phyloP scores from a whole-genome alignment of 2,888 invertebrate species.

The Antheraea assamensis region DNA sequence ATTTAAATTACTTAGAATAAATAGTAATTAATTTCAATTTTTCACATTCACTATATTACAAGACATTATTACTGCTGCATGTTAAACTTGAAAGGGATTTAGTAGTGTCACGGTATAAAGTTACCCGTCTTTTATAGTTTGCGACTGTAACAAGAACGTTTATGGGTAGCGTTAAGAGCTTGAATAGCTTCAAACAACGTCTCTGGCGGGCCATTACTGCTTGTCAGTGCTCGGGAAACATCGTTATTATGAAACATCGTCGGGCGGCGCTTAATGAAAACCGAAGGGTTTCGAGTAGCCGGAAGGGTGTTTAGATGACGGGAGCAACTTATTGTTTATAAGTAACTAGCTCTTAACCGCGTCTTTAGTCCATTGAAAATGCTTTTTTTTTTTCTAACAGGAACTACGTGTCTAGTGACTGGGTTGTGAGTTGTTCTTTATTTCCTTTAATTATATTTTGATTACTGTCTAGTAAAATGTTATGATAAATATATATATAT shows the following conservation, averaged over 20 bases:
- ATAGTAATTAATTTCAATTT: too few species aligned
- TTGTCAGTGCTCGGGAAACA: constrained; percentile 8
- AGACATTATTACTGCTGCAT: not conserved
- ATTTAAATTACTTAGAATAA: too few species aligned
- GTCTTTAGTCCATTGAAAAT: not conserved
- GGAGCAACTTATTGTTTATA: not conserved
- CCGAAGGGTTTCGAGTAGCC: constrained; percentile 7
- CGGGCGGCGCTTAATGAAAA: constrained; percentile 13
- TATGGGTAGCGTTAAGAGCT: not conserved
- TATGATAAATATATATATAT: too few species aligned
- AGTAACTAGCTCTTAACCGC: not conserved
- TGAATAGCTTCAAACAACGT: constrained; percentile 10
- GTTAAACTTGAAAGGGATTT: not conserved
- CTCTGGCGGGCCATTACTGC: constrained; percentile 15
- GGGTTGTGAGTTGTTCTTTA: too few species aligned
- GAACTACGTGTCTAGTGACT: not conserved
- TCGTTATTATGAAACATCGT: constrained; percentile 1
- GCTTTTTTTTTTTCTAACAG: not conserved
- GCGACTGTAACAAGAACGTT: not conserved
- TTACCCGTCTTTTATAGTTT: not conserved
- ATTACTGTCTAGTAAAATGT: not conserved
- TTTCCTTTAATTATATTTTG: not conserved
- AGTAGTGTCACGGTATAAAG: not conserved
- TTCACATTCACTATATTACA: too few species aligned
- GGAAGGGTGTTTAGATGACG: not conserved